These are phyloP conservation scores for Chrysopilus asiliformis DNA, from an alignment of 2,888 invertebrate species.

Conservation along the genomic window DNA sequence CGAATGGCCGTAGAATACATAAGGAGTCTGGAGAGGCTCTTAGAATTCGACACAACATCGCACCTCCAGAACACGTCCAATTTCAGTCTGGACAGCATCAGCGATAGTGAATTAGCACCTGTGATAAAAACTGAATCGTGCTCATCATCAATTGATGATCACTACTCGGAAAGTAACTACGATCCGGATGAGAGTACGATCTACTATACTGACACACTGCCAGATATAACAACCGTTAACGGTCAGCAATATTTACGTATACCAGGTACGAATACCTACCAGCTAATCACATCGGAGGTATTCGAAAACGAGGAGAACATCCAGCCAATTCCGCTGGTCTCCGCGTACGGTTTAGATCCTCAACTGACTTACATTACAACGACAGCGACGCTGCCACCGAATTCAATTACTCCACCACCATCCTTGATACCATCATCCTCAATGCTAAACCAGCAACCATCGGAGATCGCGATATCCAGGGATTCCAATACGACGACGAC, in stretches of 20 bases:
- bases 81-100: neutral
- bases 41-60: slow-evolving; percentile 47
- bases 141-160: slow-evolving; percentile 8
- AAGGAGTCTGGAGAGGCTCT: slow-evolving; percentile 58
- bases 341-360: slow-evolving; percentile 15
- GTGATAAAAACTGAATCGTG: slow-evolving; percentile 23
- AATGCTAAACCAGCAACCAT: slow-evolving; percentile 2
- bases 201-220: slow-evolving; percentile 26
- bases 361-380: slow-evolving; percentile 15
- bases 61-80: slow-evolving; percentile 36
- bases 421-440: slow-evolving; percentile 12
- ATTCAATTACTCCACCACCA: slow-evolving; percentile 11
- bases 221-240: slow-evolving; percentile 35
- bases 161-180: slow-evolving; percentile 9
- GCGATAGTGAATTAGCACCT: neutral
- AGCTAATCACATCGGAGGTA: slow-evolving; percentile 43
- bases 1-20: slow-evolving; percentile 87
- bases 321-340: slow-evolving; percentile 34
- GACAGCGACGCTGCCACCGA: slow-evolving; percentile 17
- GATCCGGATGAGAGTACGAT: slow-evolving; percentile 11
- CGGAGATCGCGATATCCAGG: slow-evolving; percentile 5
- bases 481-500: no score
- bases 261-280: slow-evolving; percentile 47
- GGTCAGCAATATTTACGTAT: slow-evolving; percentile 46
- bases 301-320: slow-evolving; percentile 51